These are phyloP conservation scores for Stylophora pistillata DNA, from an alignment of 64 coral and sea anemone genomes.

Conservation along the genomic window DNA sequence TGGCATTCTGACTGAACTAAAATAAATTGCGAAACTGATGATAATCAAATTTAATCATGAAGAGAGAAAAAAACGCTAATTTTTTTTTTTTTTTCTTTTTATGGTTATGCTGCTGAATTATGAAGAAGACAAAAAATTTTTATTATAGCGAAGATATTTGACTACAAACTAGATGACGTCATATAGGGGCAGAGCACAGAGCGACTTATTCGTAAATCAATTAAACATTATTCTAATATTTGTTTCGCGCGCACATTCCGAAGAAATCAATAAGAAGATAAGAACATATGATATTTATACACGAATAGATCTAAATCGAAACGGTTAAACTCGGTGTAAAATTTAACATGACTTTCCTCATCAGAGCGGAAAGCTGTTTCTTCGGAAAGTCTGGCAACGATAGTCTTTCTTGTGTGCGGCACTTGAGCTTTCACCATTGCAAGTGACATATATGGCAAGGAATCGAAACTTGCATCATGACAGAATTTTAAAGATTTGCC, in stretches of 20 bases:
- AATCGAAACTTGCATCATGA: neutral
- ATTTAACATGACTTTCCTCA: too few species aligned
- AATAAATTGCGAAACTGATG: neutral
- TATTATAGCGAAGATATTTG: neutral
- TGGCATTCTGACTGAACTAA: neutral
- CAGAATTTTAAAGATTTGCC: neutral
- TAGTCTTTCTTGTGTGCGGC: too few species aligned
- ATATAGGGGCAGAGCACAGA: neutral
- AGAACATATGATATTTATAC: too few species aligned
- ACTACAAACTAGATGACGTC: neutral
- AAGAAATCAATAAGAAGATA: too few species aligned
- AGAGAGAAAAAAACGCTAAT: neutral
- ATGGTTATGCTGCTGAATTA: neutral
- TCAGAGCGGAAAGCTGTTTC: too few species aligned
- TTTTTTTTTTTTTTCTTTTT: neutral
- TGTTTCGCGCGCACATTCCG: too few species aligned
- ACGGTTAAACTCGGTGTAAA: too few species aligned
- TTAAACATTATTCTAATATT: too few species aligned
- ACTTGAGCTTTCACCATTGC: neutral
- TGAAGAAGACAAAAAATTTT: neutral
- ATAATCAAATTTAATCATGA: neutral
- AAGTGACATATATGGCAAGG: neutral
- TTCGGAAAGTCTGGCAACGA: too few species aligned
- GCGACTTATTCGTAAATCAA: too few species aligned
- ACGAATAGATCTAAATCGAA: too few species aligned